Evolutionary conservation across 2,113 vertebrate species (phyloP).

Genomic region (Neodontobutis hainanensis): DNA sequence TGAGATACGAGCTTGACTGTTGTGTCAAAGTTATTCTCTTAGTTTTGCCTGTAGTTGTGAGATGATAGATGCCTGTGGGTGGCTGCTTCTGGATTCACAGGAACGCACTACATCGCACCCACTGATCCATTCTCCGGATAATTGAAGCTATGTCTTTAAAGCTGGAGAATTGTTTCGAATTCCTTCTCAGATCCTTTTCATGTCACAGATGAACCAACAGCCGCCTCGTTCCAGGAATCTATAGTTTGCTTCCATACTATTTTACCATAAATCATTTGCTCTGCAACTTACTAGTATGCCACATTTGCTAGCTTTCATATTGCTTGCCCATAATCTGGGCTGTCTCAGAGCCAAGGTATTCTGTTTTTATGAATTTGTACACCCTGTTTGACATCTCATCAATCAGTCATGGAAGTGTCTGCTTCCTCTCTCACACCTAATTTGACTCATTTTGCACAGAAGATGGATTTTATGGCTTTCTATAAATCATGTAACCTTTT

Average conservation of each 20-base stretch:
- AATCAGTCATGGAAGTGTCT: constrained; percentile 27
- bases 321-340: neutral
- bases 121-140: constrained; percentile 64
- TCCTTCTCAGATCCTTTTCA: constrained; percentile 42
- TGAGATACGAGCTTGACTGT: constrained; percentile 38
- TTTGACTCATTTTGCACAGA: constrained; percentile 33
- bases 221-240: constrained; percentile 34
- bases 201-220: constrained; percentile 47
- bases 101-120: constrained; percentile 37
- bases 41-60: constrained; percentile 57
- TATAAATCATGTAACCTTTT: constrained; percentile 48
- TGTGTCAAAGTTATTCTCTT: constrained; percentile 52
- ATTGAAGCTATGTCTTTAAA: constrained; percentile 63
- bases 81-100: constrained; percentile 62
- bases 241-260: constrained; percentile 31
- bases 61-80: constrained; percentile 67
- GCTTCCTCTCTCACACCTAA: constrained; percentile 36
- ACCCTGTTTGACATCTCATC: constrained; percentile 23
- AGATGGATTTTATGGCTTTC: constrained; percentile 50
- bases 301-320: neutral
- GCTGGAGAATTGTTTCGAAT: constrained; percentile 44
- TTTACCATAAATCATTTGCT: neutral
- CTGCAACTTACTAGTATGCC: neutral
- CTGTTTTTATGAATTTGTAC: constrained; percentile 20
- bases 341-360: neutral